phyloP scores from a whole-genome alignment of 2,888 invertebrate genomes.

The Allophyes oxyacanthae region DNA sequence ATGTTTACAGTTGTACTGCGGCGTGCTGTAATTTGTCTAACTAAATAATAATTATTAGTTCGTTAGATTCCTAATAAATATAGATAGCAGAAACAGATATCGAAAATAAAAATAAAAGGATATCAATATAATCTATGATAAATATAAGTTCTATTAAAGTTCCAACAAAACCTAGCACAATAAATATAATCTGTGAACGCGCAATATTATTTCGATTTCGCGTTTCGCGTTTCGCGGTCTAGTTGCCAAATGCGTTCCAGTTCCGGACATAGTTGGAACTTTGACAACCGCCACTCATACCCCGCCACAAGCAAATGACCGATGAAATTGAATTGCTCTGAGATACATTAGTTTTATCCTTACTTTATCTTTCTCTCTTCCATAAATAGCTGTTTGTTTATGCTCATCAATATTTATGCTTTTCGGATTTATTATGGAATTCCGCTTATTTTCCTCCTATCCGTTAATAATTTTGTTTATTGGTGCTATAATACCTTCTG shows the following conservation, averaged over 20 bases:
- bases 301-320: slow-evolving; percentile 49
- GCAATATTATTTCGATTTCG: slow-evolving; percentile 44
- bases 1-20: too few species aligned
- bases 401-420: slow-evolving; percentile 11
- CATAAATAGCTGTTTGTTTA: not conserved
- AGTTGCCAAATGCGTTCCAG: slow-evolving; percentile 60
- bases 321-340: slow-evolving; percentile 54
- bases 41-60: too few species aligned
- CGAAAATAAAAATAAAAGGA: too few species aligned
- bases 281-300: slow-evolving; percentile 55
- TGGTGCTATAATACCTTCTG: not conserved
- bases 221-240: slow-evolving; percentile 46
- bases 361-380: slow-evolving; percentile 1
- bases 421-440: slow-evolving; percentile 5
- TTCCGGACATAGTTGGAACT: slow-evolving; percentile 54
- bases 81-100: too few species aligned
- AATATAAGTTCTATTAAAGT: not conserved
- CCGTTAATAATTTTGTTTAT: not conserved
- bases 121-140: too few species aligned
- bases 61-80: too few species aligned
- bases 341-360: slow-evolving; percentile 24
- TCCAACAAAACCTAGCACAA: slow-evolving; percentile 16
- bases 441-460: slow-evolving; percentile 7
- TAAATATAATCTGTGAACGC: slow-evolving; percentile 39
- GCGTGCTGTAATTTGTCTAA: too few species aligned